Evolutionary conservation across 1,140 invertebrate species (phyloP), one percentile per base, ranked within the genome.

Genomic region (Zaprionus lachaisei): DNA sequence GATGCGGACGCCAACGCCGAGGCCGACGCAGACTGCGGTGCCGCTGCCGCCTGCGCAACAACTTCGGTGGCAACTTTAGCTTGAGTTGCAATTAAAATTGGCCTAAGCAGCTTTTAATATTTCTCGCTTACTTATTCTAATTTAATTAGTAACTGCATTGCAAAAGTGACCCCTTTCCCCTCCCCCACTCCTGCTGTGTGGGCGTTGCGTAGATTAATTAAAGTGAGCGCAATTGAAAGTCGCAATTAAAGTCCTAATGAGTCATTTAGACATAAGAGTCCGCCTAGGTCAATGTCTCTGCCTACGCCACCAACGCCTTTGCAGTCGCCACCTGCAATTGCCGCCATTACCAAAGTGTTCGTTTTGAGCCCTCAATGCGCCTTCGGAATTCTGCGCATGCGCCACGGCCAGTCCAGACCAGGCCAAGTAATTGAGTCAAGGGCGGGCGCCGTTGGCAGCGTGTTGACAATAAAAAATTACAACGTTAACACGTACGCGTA

Each of bases 341-440:
- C 34, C 31, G 14, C 31, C 34, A 44, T 57, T 61, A 60, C 38
- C 63, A 61, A 15, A 44, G 2, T n/a, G 51, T 60, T 49, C 49
- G 44, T 47, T 47, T 22, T 17, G 31, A 37, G 63, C 24, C 49
- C 31, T 37, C 49, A 62, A 70, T n/a, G 62, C 17, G n/a, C 20
- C 69, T 83, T 47, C 72, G 69, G 68, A 73, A 87, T 87, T 87
- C 84, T 72, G 81, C 60, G 72, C 84, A 90, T 87, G 84, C 71
- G 60, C 78, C 79, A 81, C 66, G 79, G 77, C 72, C 72, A 79
- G 41, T 17, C n/a, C 41, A 47, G 41, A 47, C n/a, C 41, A 9
- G 68, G 78, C 71, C 72, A 67, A 69, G 55, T 66, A 87, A 87
- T 83, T 84, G 85, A 87, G 84, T 87, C 84, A 87, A 87, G 84